These are phyloP conservation scores for Hylia prasina DNA, from an alignment of 2,113 vertebrate species.

Conservation along the genomic window DNA sequence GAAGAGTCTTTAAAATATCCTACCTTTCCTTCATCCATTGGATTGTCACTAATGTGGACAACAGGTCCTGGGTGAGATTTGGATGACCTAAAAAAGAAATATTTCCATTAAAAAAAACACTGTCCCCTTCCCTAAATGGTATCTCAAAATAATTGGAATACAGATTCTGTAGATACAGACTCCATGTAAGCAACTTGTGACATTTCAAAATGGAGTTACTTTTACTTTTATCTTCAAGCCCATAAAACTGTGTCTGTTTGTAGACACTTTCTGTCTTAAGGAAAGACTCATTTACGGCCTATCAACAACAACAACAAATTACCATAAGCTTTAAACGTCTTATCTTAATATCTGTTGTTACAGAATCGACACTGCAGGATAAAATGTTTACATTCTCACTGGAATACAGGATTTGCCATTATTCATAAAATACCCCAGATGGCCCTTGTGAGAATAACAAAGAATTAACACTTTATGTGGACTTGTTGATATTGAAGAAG, in stretches of 20 bases:
- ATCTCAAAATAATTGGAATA: not conserved
- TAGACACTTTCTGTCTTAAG: not conserved
- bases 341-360: not conserved
- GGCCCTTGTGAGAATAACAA: not conserved
- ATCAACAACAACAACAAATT: not conserved
- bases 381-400: not conserved
- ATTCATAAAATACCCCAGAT: not conserved
- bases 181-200: not conserved
- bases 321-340: not conserved
- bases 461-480: not conserved
- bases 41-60: conserved; percentile 99
- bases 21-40: conserved; percentile 99
- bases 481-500: not conserved
- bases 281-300: not conserved
- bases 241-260: not conserved
- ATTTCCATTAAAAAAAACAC: not conserved
- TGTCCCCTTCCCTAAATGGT: not conserved
- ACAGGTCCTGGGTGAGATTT: conserved; percentile 97
- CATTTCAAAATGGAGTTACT: not conserved
- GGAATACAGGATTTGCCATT: not conserved
- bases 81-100: conserved; percentile 82
- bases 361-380: not conserved
- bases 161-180: not conserved
- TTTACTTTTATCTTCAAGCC: not conserved
- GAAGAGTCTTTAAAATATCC: not conserved